Percentiles rank a stretch among this genome's conserved stretches.
Conservation (phyloP, 2,797 vertebrate species). For the Typhlichthys subterraneus region DNA sequence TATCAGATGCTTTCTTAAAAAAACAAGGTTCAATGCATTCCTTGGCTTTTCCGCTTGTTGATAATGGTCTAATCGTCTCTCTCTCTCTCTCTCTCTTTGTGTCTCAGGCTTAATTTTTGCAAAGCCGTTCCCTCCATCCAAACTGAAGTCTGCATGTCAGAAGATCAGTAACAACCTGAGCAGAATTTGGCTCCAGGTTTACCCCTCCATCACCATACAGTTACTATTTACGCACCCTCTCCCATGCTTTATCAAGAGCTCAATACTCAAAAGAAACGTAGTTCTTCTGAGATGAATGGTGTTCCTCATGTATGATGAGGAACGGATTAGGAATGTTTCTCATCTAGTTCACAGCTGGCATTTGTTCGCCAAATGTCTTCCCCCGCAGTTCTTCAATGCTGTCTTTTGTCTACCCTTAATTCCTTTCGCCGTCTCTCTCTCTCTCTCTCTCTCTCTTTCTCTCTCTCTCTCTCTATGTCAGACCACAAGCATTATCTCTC, state of each 20-base stretch:
- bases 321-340: constrained; percentile 11
- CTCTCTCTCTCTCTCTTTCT: neutral
- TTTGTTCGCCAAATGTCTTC: constrained; percentile 18
- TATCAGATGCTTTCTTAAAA: neutral
- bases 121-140: neutral
- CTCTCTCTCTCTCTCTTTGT: neutral
- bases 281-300: constrained; percentile 5
- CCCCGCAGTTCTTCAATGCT: neutral
- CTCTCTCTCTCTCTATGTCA: neutral
- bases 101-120: neutral
- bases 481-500: neutral
- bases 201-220: constrained; percentile 31
- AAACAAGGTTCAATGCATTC: neutral
- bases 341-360: constrained; percentile 19
- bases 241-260: constrained; percentile 3
- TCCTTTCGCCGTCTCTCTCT: neutral
- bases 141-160: constrained; percentile 49
- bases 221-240: neutral
- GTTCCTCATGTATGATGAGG: constrained; percentile 11
- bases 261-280: constrained; percentile 2
- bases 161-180: constrained; percentile 48
- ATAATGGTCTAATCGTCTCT: no score
- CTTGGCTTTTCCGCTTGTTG: constrained; percentile 1
- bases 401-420: neutral
- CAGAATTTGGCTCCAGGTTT: constrained; percentile 14